Evolutionary conservation across 2,888 invertebrate species (phyloP).

Genomic region (Ceramica pisi): DNA sequence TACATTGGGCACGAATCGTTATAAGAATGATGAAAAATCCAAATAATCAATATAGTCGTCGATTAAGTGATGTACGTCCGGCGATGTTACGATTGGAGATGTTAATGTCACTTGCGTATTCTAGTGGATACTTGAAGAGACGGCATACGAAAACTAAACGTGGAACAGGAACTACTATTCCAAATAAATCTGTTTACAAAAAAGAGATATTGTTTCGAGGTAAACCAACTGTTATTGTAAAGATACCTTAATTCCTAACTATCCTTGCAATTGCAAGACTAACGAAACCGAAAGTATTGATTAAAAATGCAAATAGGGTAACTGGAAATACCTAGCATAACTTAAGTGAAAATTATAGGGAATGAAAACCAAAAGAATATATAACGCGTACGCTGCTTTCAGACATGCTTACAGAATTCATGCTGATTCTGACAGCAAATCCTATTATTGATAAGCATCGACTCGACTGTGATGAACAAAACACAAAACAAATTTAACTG

Average conservation of each 20-base stretch:
- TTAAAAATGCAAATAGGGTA: not conserved
- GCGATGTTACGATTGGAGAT: constrained; percentile 87
- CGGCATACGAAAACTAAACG: constrained; percentile 91
- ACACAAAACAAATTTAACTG: constrained; percentile 78
- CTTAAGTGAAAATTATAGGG: constrained; percentile 60
- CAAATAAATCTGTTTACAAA: not conserved
- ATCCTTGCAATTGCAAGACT: constrained; percentile 69
- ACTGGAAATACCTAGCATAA: not conserved
- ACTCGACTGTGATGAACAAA: constrained; percentile 70
- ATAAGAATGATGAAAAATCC: constrained; percentile 89
- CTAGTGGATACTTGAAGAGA: constrained; percentile 93
- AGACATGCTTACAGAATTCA: constrained; percentile 80
- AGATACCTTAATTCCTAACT: constrained; percentile 89
- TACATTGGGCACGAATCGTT: not conserved
- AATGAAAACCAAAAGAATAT: constrained; percentile 66
- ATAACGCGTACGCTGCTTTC: constrained; percentile 76
- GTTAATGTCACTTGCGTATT: constrained; percentile 68
- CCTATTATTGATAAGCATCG: constrained; percentile 68
- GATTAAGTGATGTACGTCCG: constrained; percentile 89
- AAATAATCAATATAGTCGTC: constrained; percentile 92
- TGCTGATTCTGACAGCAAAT: constrained; percentile 83
- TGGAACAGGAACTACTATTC: constrained; percentile 91
- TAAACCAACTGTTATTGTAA: constrained; percentile 76
- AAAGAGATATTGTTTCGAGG: constrained; percentile 60
- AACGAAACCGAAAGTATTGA: not conserved